A percentile compares a stretch with the other conserved stretches of the same genome.
These are phyloP conservation scores for Caenorhabditis sinica DNA, from an alignment of 2,888 invertebrate genomes.

Conservation along the genomic window DNA sequence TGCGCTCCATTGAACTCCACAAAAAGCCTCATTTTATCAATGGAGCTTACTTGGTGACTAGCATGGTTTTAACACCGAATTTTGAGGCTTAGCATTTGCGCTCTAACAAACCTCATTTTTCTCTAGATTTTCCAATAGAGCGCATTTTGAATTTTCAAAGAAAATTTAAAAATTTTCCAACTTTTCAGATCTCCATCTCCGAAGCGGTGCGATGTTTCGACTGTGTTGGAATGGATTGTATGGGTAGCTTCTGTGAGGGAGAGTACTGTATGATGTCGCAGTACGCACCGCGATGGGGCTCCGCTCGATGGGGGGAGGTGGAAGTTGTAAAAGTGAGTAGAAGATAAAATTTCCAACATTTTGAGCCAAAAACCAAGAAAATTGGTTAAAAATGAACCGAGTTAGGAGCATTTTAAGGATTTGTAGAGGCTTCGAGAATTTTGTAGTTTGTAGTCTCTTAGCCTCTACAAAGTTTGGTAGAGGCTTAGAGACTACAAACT, in stretches of 20 bases:
- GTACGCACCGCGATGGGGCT: slow-evolving; percentile 81
- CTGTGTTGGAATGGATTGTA: slow-evolving; percentile 80
- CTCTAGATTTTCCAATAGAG: neutral
- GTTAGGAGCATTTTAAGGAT: neutral
- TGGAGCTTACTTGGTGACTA: no score
- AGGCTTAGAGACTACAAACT: no score
- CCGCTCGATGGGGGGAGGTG: slow-evolving; percentile 76
- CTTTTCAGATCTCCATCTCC: slow-evolving; percentile 33
- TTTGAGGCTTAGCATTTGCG: no score
- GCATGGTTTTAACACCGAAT: no score
- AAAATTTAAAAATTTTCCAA: neutral
- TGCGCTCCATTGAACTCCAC: neutral
- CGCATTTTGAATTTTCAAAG: neutral
- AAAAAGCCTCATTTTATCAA: no score
- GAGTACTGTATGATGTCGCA: slow-evolving; percentile 71
- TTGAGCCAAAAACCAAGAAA: neutral
- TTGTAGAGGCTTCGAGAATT: neutral
- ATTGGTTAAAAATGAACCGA: neutral
- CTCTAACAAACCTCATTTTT: no score
- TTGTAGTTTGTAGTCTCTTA: neutral
- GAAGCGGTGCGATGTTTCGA: slow-evolving; percentile 79
- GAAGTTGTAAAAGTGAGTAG: slow-evolving; percentile 75
- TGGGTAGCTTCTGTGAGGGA: slow-evolving; percentile 77
- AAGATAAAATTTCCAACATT: neutral
- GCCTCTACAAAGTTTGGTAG: no score